phyloP scores from a whole-genome alignment of 2,113 vertebrate genomes.

The Crotalus viridis region DNA sequence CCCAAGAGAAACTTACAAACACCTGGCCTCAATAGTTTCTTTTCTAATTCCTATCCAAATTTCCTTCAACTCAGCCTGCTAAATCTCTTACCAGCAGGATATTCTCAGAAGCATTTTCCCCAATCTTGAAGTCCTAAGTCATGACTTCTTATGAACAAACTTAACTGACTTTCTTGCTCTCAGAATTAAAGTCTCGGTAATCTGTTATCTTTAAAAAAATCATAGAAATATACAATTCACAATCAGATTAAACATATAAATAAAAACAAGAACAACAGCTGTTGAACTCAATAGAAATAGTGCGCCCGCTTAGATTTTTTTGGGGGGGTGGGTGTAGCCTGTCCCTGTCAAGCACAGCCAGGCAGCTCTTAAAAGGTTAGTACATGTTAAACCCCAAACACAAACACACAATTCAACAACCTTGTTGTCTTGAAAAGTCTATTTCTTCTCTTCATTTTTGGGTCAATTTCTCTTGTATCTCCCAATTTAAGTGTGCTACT shows the following conservation, averaged over 20 bases:
- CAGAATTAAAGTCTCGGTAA: background rate
- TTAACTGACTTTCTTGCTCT: background rate
- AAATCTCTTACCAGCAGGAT: background rate
- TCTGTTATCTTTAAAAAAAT: background rate
- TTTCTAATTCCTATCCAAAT: background rate
- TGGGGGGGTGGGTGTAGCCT: background rate
- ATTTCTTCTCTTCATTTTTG: background rate
- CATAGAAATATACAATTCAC: background rate
- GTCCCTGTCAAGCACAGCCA: background rate
- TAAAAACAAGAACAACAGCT: background rate
- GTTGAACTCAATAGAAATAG: background rate
- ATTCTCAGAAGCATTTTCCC: background rate
- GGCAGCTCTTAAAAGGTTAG: background rate
- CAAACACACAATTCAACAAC: background rate
- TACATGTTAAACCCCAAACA: background rate
- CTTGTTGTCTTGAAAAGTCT: background rate
- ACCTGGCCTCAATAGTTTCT: background rate
- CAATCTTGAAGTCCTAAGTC: background rate
- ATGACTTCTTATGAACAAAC: background rate
- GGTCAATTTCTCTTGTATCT: background rate
- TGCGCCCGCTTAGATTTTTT: background rate
- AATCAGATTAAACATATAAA: background rate
- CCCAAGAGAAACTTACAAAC: background rate
- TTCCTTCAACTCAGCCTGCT: background rate
- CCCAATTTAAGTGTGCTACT: background rate